Conservation (phyloP, 2,888 invertebrate genomes). For the Drosophila incognita region DNA sequence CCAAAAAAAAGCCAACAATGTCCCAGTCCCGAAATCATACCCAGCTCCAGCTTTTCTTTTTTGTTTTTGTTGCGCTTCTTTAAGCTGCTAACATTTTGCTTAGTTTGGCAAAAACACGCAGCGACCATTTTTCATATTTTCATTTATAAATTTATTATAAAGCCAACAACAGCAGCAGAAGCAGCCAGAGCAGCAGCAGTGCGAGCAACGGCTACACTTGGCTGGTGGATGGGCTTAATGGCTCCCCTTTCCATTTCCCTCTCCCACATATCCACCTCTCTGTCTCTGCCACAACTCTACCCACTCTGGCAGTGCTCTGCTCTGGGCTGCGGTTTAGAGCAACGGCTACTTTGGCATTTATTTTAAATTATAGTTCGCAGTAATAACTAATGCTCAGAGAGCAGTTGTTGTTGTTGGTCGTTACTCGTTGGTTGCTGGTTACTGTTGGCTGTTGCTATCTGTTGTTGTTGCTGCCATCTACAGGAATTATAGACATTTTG, state of each 20-base stretch:
- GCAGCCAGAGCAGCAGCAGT: constrained; percentile 5
- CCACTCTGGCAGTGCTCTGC: constrained; percentile 50
- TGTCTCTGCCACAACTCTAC: constrained; percentile 26
- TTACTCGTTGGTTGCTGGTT: constrained; percentile 22
- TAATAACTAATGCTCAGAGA: constrained; percentile 75
- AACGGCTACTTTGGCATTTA: constrained; percentile 78
- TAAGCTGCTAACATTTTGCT: constrained; percentile 60
- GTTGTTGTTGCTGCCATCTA: constrained; percentile 59
- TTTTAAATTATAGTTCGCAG: constrained; percentile 77
- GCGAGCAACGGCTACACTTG: constrained; percentile 33
- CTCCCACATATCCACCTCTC: not conserved
- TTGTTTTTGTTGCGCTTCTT: constrained; percentile 32
- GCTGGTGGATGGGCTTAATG: constrained; percentile 69
- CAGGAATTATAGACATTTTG: constrained; percentile 70
- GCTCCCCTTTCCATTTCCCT: constrained; percentile 32
- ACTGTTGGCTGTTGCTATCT: constrained; percentile 12
- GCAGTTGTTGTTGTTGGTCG: constrained; percentile 29
- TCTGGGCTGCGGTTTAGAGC: constrained; percentile 70
- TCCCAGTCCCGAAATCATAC: constrained; percentile 11
- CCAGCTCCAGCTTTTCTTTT: constrained; percentile 5
- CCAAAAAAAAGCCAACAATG: constrained; percentile 14
- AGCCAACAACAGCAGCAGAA: constrained; percentile 55
- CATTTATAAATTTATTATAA: constrained; percentile 82
- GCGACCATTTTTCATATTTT: constrained; percentile 80
- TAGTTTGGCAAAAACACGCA: constrained; percentile 80